These are phyloP conservation scores for Sceliomorpha sp. DNA, from an alignment of 2,888 invertebrate genomes.

Conservation along the genomic window DNA sequence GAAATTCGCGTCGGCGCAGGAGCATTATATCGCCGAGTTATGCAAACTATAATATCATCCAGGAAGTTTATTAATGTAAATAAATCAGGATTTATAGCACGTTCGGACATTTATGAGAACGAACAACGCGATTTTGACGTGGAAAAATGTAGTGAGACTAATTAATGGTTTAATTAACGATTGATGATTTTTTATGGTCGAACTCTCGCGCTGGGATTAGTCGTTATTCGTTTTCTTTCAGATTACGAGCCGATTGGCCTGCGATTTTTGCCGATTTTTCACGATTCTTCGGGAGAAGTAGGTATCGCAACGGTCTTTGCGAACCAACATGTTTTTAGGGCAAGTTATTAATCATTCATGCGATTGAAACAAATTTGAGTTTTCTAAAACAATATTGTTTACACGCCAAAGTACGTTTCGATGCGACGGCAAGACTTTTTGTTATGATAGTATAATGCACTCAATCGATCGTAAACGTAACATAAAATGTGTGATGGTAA, in stretches of 20 bases:
- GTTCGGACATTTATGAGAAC: slow-evolving; percentile 12
- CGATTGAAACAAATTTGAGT: background rate
- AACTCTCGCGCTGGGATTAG: no score
- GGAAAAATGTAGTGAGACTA: no score
- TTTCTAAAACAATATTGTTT: background rate
- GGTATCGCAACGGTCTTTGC: no score
- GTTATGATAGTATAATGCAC: background rate
- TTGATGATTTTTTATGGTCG: background rate
- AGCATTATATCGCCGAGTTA: slow-evolving; percentile 2
- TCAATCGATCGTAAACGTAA: background rate
- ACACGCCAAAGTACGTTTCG: background rate
- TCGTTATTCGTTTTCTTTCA: no score
- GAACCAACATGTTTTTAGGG: background rate
- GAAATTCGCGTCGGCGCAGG: background rate
- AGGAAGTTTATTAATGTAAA: slow-evolving; percentile 22
- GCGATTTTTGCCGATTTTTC: no score
- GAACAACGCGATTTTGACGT: background rate
- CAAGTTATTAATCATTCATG: background rate
- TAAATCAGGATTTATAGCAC: slow-evolving; percentile 10
- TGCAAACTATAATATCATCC: slow-evolving; percentile 7
- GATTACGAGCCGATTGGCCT: no score
- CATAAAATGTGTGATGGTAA: no score
- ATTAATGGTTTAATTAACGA: background rate
- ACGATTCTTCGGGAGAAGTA: no score
- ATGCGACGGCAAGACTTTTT: background rate